phyloP scores from a whole-genome alignment of 2,888 invertebrate species.

The Melipona beecheii region DNA sequence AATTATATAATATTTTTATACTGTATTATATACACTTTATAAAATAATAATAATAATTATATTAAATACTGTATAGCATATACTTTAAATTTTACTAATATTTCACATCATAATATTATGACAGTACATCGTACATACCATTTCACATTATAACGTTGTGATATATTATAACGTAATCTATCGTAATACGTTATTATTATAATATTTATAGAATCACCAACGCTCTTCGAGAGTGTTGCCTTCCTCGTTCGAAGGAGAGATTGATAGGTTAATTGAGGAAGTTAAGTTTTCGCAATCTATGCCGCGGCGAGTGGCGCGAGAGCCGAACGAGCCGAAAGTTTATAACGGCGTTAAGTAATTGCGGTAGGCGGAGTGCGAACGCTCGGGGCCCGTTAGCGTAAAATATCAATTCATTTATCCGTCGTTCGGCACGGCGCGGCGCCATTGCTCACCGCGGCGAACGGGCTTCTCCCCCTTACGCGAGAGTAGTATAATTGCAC shows the following conservation, averaged over 20 bases:
- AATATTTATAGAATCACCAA: too few species aligned
- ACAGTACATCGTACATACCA: too few species aligned
- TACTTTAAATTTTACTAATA: too few species aligned
- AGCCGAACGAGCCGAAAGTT: constrained; percentile 17
- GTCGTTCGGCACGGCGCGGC: constrained; percentile 14
- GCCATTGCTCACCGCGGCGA: constrained; percentile 22
- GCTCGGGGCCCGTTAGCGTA: constrained; percentile 48
- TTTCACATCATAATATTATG: too few species aligned
- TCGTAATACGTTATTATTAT: too few species aligned
- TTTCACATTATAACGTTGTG: too few species aligned
- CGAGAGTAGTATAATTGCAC: constrained; percentile 70
- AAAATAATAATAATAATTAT: too few species aligned
- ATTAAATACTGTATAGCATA: too few species aligned
- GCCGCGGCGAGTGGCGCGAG: not conserved
- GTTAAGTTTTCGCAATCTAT: constrained; percentile 6
- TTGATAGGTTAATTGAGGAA: not conserved
- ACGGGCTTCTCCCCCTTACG: constrained; percentile 41
- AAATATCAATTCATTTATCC: constrained; percentile 64
- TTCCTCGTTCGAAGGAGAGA: not conserved
- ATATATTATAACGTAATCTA: too few species aligned
- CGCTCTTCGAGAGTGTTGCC: too few species aligned
- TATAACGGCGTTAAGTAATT: constrained; percentile 57
- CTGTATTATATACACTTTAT: too few species aligned
- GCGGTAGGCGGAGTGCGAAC: constrained; percentile 41
- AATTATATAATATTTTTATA: too few species aligned